Base-by-base conservation (phyloP, 2,113 vertebrate genomes). In the Saccopteryx bilineata region DNA sequence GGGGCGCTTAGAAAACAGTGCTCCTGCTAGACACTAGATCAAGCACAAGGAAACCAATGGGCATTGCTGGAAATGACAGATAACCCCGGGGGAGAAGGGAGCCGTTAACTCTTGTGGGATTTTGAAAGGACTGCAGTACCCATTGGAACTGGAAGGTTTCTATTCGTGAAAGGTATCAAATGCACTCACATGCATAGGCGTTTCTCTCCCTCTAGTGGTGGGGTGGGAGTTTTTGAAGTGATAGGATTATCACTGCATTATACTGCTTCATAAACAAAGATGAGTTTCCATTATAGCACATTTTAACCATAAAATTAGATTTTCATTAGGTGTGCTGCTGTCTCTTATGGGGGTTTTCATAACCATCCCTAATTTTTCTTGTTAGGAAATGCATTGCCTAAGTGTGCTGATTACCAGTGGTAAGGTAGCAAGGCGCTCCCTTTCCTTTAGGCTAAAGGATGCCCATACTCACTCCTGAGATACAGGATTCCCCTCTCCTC, bases 181-280 rank as follows among this genome's bases (percentile, higher is more conserved):
- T 28, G 39, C 5, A 63, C 24, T 80, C 48, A 56, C 11, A 93
- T 87, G 80, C 46, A 39, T 58, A 79, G 89, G 83, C 96, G 96
- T 97, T 96, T 93, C 68, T 94, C 96, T 97, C 97, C 97, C 97
- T 96, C 97, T 97, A 97, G 96, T 95, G 97, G 97, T 63, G 90
- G 97, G 96, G 96, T 69, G 81, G 85, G 81, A 68, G 65, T 12
- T 65, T 97, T 92, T 75, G 88, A 93, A 52, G 15, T 4, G 15
- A 61, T 48, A 71, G 21, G 26, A 39, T 39, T 83, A 65, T 86
- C 50, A 21, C 52, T 63, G 69, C 21, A 9, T 19, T 28, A 87
- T 11, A 66, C 21, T 76, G 60, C 76, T 90, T 93, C 39, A 19
- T 39, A 75, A 78, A 91, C 39, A 71, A 94, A 76, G 90, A 56